Evolutionary conservation across 2,113 vertebrate species (phyloP).

Genomic region (Ailurus styani): DNA sequence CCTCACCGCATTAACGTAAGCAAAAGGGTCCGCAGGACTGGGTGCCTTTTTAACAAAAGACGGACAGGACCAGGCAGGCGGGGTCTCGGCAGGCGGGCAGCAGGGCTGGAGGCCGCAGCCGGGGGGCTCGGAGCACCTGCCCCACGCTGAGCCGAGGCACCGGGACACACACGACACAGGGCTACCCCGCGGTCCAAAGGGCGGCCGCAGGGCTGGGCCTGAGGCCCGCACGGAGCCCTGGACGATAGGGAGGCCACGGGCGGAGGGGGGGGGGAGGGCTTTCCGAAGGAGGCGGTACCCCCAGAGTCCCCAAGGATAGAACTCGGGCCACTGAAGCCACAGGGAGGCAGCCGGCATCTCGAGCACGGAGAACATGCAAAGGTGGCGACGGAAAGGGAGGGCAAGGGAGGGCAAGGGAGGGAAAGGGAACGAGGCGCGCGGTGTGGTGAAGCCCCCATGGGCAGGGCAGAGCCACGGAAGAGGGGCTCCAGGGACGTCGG

Average conservation of each 20-base stretch:
- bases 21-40: not conserved
- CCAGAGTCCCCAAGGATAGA: not conserved
- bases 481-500: no score
- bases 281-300: not conserved
- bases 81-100: not conserved
- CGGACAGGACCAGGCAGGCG: not conserved
- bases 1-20: not conserved
- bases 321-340: accelerated
- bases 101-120: accelerated
- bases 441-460: accelerated
- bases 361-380: accelerated
- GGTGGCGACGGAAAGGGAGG: not conserved
- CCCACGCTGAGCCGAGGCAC: accelerated
- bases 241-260: no score
- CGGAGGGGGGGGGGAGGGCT: no score
- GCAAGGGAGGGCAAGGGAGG: no score
- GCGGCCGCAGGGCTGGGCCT: accelerated
- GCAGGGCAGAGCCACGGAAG: no score
- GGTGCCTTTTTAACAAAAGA: not conserved
- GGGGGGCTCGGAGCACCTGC: accelerated
- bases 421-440: no score
- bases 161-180: accelerated
- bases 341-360: accelerated
- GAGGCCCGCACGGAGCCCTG: accelerated
- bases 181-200: not conserved